These are phyloP conservation scores for Cyanoramphus novaezelandiae DNA, from an alignment of 2,113 vertebrate species.

Conservation along the genomic window DNA sequence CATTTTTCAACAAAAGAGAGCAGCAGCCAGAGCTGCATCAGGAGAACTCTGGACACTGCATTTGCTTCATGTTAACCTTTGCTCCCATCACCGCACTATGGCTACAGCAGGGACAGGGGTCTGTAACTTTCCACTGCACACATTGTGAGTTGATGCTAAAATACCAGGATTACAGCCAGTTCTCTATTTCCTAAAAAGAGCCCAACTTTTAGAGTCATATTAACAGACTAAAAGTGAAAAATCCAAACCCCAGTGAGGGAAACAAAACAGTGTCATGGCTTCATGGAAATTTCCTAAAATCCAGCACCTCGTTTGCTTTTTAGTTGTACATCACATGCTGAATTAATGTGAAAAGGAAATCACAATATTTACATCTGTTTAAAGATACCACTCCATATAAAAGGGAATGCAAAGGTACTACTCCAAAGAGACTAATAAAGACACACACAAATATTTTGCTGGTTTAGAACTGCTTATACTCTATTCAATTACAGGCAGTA, in stretches of 20 bases:
- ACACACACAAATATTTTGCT: conserved; percentile 66
- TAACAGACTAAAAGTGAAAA: conserved; percentile 21
- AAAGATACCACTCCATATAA: conserved; percentile 56
- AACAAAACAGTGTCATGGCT: background rate
- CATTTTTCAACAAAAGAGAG: background rate
- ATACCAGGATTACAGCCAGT: background rate
- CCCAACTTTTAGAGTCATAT: background rate
- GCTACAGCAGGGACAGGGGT: background rate
- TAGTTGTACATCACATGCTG: conserved; percentile 41
- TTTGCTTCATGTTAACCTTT: conserved; percentile 37
- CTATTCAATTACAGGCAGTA: conserved; percentile 49
- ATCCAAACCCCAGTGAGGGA: conserved; percentile 8
- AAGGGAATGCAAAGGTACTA: conserved; percentile 60
- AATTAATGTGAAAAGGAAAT: conserved; percentile 60
- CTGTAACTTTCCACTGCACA: conserved; percentile 23
- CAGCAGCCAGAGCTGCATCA: background rate
- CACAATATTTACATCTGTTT: conserved; percentile 54
- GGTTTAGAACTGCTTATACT: conserved; percentile 49
- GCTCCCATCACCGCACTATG: background rate
- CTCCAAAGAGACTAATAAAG: conserved; percentile 59
- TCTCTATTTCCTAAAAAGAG: background rate
- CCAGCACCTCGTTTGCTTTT: conserved; percentile 39
- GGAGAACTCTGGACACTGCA: background rate
- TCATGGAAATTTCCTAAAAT: conserved; percentile 48
- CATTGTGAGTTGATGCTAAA: background rate